Evolutionary conservation across 2,888 invertebrate genomes (phyloP).

Genomic region (Salpingus planirostris): DNA sequence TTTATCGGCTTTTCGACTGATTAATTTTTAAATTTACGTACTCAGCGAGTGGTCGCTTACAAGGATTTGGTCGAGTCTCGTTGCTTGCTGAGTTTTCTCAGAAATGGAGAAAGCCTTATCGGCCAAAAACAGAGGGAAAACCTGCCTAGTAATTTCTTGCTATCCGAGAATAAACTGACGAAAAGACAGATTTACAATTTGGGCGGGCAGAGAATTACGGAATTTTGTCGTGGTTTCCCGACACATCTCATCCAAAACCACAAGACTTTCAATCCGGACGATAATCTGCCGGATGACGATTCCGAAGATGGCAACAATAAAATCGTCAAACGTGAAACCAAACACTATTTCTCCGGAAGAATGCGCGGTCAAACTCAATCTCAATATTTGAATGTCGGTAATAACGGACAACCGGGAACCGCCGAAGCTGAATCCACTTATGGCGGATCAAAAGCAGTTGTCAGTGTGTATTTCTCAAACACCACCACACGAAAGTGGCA

Average conservation of each 20-base stretch:
- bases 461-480: slow-evolving; percentile 50
- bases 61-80: slow-evolving; percentile 36
- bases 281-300: slow-evolving; percentile 31
- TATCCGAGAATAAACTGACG: slow-evolving; percentile 33
- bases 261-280: slow-evolving; percentile 23
- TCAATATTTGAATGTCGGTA: slow-evolving; percentile 66
- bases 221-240: slow-evolving; percentile 42
- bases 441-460: slow-evolving; percentile 59
- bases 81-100: slow-evolving; percentile 42
- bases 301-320: slow-evolving; percentile 2
- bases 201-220: slow-evolving; percentile 41
- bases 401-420: slow-evolving; percentile 52
- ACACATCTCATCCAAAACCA: slow-evolving; percentile 37
- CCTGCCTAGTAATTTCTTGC: slow-evolving; percentile 28
- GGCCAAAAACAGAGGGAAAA: slow-evolving; percentile 20
- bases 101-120: slow-evolving; percentile 23
- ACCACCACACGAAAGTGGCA: neutral
- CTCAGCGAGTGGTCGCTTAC: slow-evolving; percentile 42
- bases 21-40: slow-evolving; percentile 12
- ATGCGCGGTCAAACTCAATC: slow-evolving; percentile 74
- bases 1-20: slow-evolving; percentile 6
- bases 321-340: slow-evolving; percentile 24
- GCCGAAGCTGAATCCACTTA: slow-evolving; percentile 75
- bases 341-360: slow-evolving; percentile 38
- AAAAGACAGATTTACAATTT: slow-evolving; percentile 42